A percentile compares a stretch with the other conserved stretches of the same genome.
phyloP scores from a whole-genome alignment of 2,113 vertebrate genomes.

The Solea senegalensis region DNA sequence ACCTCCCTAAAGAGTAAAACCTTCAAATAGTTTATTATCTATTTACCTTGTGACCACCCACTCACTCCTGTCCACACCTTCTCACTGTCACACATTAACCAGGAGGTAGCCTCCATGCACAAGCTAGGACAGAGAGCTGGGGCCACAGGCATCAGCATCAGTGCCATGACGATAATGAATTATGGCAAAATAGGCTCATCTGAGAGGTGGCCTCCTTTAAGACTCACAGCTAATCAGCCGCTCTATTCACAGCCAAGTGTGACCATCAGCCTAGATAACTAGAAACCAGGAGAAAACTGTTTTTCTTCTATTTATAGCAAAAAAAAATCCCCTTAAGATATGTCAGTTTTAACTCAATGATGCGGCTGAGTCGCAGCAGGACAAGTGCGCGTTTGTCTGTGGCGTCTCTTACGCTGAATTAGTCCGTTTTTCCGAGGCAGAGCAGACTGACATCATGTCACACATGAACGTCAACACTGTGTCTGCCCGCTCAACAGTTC shows the following conservation, averaged over 20 bases:
- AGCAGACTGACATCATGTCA: constrained; percentile 29
- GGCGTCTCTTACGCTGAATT: constrained; percentile 20
- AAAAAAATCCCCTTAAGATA: constrained; percentile 29
- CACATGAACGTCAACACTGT: constrained; percentile 10
- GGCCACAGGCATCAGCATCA: constrained; percentile 41
- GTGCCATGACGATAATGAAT: constrained; percentile 69
- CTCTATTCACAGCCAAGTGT: constrained; percentile 52
- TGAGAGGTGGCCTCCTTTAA: constrained; percentile 73
- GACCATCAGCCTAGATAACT: constrained; percentile 73
- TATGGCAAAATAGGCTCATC: constrained; percentile 70
- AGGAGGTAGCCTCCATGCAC: constrained; percentile 23
- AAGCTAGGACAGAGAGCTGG: constrained; percentile 16
- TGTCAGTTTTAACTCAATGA: constrained; percentile 18
- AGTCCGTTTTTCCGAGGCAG: constrained; percentile 25
- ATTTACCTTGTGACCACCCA: constrained; percentile 29
- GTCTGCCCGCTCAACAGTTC: constrained; percentile 4
- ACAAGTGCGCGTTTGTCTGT: constrained; percentile 38
- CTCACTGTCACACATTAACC: constrained; percentile 29
- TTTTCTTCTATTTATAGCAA: constrained; percentile 50
- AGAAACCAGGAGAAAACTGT: constrained; percentile 59
- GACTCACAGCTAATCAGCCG: constrained; percentile 67
- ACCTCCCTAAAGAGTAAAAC: no score
- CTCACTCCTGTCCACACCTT: not conserved
- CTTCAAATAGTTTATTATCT: constrained; percentile 46
- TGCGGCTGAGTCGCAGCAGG: constrained; percentile 8